Evolutionary conservation across 2,797 vertebrate genomes (phyloP).

Genomic region (Crotalus adamanteus): DNA sequence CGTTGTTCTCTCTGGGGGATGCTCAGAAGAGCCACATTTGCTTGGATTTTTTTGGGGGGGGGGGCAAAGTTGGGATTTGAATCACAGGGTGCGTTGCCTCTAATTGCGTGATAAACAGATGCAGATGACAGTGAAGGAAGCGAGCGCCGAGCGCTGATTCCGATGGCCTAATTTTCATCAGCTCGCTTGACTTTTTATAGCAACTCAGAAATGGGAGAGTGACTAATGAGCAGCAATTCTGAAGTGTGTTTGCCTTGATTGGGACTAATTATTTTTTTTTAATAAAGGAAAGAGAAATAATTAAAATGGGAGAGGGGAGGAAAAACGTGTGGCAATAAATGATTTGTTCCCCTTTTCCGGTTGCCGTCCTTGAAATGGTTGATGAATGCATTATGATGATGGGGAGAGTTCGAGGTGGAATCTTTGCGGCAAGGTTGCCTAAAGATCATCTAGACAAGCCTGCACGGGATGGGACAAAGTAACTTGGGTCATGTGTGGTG

Average conservation of each 20-base stretch:
- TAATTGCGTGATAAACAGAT: slow-evolving; percentile 48
- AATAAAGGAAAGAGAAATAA: slow-evolving; percentile 67
- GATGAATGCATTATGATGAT: neutral
- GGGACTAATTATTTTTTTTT: slow-evolving; percentile 72
- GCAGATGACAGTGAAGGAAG: slow-evolving; percentile 52
- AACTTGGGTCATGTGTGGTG: neutral
- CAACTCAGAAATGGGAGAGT: slow-evolving; percentile 58
- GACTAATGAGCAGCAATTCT: slow-evolving; percentile 71
- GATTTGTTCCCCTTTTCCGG: slow-evolving; percentile 45
- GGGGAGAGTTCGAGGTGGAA: rapidly evolving
- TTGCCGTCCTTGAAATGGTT: slow-evolving; percentile 8
- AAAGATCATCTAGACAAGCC: neutral
- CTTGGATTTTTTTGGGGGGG: neutral
- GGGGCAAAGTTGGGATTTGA: slow-evolving; percentile 37
- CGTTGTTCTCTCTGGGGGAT: neutral
- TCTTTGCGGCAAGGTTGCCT: neutral
- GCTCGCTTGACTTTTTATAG: slow-evolving; percentile 64
- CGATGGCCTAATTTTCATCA: slow-evolving; percentile 68
- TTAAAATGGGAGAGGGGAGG: slow-evolving; percentile 50
- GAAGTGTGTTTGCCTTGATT: slow-evolving; percentile 70
- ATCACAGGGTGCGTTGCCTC: slow-evolving; percentile 51
- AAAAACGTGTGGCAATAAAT: slow-evolving; percentile 60
- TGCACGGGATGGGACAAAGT: neutral
- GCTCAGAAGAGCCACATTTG: neutral
- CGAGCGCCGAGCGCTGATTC: slow-evolving; percentile 55